A percentile compares a stretch with the other conserved stretches of the same genome.
Evolutionary conservation across 1,140 invertebrate species (phyloP).

Genomic region (Cyphomyrmex costatus): DNA sequence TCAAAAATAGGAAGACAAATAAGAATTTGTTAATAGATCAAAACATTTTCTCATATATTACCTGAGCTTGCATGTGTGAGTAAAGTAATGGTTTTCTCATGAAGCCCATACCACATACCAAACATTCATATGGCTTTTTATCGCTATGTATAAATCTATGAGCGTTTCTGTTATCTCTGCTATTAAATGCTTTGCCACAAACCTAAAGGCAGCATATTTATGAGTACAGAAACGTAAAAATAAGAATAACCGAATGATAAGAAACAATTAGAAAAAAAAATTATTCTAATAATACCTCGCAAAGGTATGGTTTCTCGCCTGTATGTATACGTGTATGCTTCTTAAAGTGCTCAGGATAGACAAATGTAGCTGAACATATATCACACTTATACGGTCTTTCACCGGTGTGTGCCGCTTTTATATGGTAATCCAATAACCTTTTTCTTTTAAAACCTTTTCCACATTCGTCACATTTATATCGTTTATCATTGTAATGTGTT

Average conservation of each 20-base stretch:
- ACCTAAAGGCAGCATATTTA: conserved; percentile 85
- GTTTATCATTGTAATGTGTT: conserved; percentile 93
- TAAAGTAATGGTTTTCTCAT: conserved; percentile 94
- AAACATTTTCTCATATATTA: conserved; percentile 66
- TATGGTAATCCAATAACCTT: conserved; percentile 93
- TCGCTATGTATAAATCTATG: conserved; percentile 95
- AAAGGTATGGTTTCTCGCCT: conserved; percentile 92
- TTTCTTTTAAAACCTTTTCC: conserved; percentile 92
- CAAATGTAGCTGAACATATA: conserved; percentile 92
- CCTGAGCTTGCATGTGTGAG: conserved; percentile 91
- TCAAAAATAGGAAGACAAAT: conserved; percentile 3
- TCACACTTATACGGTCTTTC: conserved; percentile 92
- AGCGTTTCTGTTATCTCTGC: conserved; percentile 94
- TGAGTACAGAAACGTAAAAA: not conserved
- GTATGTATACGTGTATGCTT: conserved; percentile 94
- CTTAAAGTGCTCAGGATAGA: conserved; percentile 94
- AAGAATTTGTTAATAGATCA: not conserved
- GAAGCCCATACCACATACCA: conserved; percentile 93
- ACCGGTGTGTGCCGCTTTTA: conserved; percentile 93
- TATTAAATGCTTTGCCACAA: conserved; percentile 95
- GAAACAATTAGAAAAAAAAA: not conserved
- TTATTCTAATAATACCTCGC: conserved; percentile 88
- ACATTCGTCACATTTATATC: conserved; percentile 90
- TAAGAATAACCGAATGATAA: not conserved
- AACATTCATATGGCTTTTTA: conserved; percentile 95